Percentiles rank a stretch among this genome's conserved stretches.
Conservation (phyloP, 2,797 vertebrate species). For the Melanotaenia boesemani region DNA sequence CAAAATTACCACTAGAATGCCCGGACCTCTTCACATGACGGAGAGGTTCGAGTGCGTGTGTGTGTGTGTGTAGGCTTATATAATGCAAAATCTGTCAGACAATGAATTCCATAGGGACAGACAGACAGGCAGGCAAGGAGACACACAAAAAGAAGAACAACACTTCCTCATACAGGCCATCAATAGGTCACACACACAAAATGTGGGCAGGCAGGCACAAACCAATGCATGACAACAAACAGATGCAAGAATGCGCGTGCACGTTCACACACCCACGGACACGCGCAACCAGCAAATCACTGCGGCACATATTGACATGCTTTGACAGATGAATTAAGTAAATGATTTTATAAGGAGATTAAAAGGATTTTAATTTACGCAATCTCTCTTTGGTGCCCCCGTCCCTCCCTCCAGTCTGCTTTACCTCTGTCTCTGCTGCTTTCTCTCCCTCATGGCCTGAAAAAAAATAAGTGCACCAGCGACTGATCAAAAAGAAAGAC, state of each 20-base stretch:
- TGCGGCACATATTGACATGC: constrained; percentile 85
- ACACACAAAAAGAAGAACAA: constrained; percentile 56
- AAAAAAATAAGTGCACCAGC: constrained; percentile 24
- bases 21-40: constrained; percentile 87
- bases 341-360: constrained; percentile 91
- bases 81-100: constrained; percentile 55
- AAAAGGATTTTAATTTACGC: constrained; percentile 89
- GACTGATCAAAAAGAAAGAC: constrained; percentile 31
- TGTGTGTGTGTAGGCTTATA: constrained; percentile 20
- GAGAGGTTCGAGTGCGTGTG: constrained; percentile 83
- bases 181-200: constrained; percentile 55
- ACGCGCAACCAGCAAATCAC: constrained; percentile 76
- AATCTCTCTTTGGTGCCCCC: constrained; percentile 81
- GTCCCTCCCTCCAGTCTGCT: constrained; percentile 76
- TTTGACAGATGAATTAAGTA: constrained; percentile 90
- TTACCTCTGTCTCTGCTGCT: constrained; percentile 58
- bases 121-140: constrained; percentile 53
- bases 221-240: constrained; percentile 67
- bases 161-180: constrained; percentile 54
- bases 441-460: constrained; percentile 52
- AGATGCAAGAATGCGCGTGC: constrained; percentile 58
- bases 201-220: constrained; percentile 39
- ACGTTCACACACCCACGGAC: constrained; percentile 26
- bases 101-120: constrained; percentile 51
- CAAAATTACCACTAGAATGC: constrained; percentile 93